Base-by-base conservation (phyloP, 2,888 invertebrate genomes). In the Eutolmus rufibarbis region DNA sequence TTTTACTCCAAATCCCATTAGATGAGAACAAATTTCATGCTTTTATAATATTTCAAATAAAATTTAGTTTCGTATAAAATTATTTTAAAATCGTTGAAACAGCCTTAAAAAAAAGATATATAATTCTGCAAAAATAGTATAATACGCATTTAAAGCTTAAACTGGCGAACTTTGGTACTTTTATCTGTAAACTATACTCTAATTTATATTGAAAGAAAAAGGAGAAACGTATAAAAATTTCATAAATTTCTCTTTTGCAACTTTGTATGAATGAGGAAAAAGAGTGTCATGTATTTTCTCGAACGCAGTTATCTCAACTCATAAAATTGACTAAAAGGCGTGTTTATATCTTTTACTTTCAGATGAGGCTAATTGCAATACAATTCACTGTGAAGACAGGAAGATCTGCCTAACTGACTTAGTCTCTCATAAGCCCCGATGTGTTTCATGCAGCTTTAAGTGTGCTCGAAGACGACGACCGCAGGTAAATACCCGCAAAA, bases 391-490 rank as follows among this genome's bases (percentile, higher is more conserved):
- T 91, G 94, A 94, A 88, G 94, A 95, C 88, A 94, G 95, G 77
- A 95, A 96, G 92, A 94, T 94, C 82, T 96, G 97, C 91, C 93
- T 97, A 90, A 93, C 94, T 89, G 95, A 96, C 91, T 92, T 94
- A 89, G 91, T 92, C 85, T 94, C 94, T n/a, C 94, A 95, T 40
- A 93, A 93, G 89, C 96, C 96, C 8, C 94, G 96, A 87, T 97
- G 96, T 91, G 95, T 96, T 89, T 95, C 95, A 89, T 96, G 96
- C 91, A 94, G 93, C 89, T 94, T 94, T 90, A 94, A 94, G 88
- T 95, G 95, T 90, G 93, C 94, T 40, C 93, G 94, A 88, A 92
- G 91, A 88, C 88, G 89, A 87, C 78, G 88, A 87, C 89, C 89
- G 84, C 89, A 88, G 89, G 89, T 89, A 89, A 87, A 86, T 87